Evolutionary conservation across 2,797 vertebrate genomes (phyloP).

Genomic region (Nannoperca obscura): DNA sequence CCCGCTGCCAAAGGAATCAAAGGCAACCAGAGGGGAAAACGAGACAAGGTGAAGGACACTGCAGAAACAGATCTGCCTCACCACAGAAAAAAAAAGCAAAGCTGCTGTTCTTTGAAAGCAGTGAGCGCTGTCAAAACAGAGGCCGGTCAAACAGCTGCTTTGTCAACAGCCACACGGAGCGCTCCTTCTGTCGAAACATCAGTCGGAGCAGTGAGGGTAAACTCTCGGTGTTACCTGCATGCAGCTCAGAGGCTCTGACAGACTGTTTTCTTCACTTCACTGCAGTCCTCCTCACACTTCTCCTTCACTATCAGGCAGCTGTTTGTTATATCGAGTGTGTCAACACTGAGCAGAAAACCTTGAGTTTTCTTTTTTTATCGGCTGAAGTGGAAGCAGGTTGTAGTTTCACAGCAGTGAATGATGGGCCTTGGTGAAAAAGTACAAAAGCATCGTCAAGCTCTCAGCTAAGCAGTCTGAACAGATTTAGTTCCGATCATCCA

Average conservation of each 20-base stretch:
- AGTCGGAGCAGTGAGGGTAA: constrained; percentile 40
- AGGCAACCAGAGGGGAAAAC: constrained; percentile 36
- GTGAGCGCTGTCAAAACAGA: constrained; percentile 58
- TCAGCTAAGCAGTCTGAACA: not conserved
- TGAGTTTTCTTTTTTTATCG: not conserved
- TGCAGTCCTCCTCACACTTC: constrained; percentile 1
- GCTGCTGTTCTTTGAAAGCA: constrained; percentile 47
- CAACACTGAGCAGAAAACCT: constrained; percentile 38
- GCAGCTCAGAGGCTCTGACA: constrained; percentile 42
- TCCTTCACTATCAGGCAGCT: constrained; percentile 23
- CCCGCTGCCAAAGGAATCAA: constrained; percentile 54
- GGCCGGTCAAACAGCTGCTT: constrained; percentile 56
- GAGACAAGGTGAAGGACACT: constrained; percentile 64
- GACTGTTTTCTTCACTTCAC: constrained; percentile 31
- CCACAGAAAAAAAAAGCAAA: not conserved
- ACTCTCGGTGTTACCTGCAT: constrained; percentile 15
- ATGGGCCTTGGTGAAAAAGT: constrained; percentile 3
- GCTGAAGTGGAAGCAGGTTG: not conserved
- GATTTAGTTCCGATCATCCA: not conserved
- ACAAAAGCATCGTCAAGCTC: not conserved
- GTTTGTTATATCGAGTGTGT: constrained; percentile 36
- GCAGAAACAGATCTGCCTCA: constrained; percentile 24
- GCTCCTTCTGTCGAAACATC: constrained; percentile 51
- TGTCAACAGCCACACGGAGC: constrained; percentile 58
- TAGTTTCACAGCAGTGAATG: constrained; percentile 24